These are phyloP conservation scores for Drosophila baimaii DNA, from an alignment of 1,140 invertebrate species.

Conservation along the genomic window DNA sequence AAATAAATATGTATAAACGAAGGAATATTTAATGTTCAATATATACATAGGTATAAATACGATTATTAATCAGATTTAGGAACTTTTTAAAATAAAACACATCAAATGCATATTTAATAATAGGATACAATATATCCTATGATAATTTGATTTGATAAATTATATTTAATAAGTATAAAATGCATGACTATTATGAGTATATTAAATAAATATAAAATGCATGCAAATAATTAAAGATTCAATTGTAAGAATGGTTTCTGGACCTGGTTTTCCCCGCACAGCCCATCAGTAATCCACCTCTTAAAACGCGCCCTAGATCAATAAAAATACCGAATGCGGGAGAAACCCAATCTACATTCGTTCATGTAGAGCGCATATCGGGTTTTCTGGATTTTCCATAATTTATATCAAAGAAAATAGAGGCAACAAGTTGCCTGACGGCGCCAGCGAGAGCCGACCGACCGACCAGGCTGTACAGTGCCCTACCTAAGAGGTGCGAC, in stretches of 20 bases:
- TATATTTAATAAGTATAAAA: not conserved
- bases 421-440: slow-evolving; percentile 65
- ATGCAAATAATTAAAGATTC: not conserved
- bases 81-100: not conserved
- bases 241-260: slow-evolving; percentile 10
- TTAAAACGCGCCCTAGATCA: slow-evolving; percentile 57
- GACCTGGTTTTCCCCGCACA: slow-evolving; percentile 18
- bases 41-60: too few relatives aligned
- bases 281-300: slow-evolving; percentile 35
- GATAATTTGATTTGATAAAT: not conserved
- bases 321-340: slow-evolving; percentile 60
- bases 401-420: slow-evolving; percentile 77
- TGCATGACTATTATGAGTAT: not conserved
- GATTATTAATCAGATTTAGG: not conserved
- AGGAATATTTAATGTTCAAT: too few relatives aligned
- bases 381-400: slow-evolving; percentile 73
- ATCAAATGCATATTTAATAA: not conserved
- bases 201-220: not conserved
- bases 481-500: slow-evolving; percentile 73
- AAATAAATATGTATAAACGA: too few relatives aligned
- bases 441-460: slow-evolving; percentile 38
- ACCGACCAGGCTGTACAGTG: slow-evolving; percentile 48
- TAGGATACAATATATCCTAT: not conserved
- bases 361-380: slow-evolving; percentile 58
- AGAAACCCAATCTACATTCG: slow-evolving; percentile 66